phyloP scores from a whole-genome alignment of 2,113 vertebrate species.

The Myiopsitta monachus region DNA sequence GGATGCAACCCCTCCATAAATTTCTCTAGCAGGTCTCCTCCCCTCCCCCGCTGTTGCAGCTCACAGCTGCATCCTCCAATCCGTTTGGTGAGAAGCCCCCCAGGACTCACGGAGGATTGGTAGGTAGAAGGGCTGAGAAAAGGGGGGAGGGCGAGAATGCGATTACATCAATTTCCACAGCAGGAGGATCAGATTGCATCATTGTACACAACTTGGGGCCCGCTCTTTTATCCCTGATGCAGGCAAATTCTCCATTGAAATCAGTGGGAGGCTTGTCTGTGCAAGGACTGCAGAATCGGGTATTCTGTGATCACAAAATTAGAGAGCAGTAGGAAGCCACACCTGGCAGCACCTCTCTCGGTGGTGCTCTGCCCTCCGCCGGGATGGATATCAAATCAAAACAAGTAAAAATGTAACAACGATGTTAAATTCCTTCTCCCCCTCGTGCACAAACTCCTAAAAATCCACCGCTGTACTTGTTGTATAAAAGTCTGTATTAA shows the following conservation, averaged over 20 bases:
- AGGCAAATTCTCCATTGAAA: conserved; percentile 50
- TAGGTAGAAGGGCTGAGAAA: background rate
- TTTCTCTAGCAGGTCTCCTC: conserved; percentile 10
- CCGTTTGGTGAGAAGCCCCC: background rate
- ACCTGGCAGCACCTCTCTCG: conserved; percentile 43
- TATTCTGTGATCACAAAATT: conserved; percentile 34
- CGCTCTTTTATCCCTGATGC: conserved; percentile 45
- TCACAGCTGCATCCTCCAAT: conserved; percentile 17
- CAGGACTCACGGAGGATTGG: background rate
- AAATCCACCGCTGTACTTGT: background rate
- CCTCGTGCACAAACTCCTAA: background rate
- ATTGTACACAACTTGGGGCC: conserved; percentile 41
- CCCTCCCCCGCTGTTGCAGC: background rate
- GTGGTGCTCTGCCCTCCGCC: background rate
- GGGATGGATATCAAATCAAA: conserved; percentile 2
- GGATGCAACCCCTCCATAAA: background rate
- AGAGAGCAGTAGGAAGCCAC: conserved; percentile 49
- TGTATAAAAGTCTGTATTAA: background rate
- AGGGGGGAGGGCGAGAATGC: conserved; percentile 3
- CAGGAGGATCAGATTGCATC: conserved; percentile 55
- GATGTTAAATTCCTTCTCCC: background rate
- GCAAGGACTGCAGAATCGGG: background rate
- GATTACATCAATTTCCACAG: conserved; percentile 60
- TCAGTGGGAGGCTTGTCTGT: conserved; percentile 30
- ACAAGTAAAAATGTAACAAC: background rate